A percentile compares a stretch with the other conserved stretches of the same genome.
Evolutionary conservation across 2,113 vertebrate species (phyloP).

Genomic region (Gopherus flavomarginatus): DNA sequence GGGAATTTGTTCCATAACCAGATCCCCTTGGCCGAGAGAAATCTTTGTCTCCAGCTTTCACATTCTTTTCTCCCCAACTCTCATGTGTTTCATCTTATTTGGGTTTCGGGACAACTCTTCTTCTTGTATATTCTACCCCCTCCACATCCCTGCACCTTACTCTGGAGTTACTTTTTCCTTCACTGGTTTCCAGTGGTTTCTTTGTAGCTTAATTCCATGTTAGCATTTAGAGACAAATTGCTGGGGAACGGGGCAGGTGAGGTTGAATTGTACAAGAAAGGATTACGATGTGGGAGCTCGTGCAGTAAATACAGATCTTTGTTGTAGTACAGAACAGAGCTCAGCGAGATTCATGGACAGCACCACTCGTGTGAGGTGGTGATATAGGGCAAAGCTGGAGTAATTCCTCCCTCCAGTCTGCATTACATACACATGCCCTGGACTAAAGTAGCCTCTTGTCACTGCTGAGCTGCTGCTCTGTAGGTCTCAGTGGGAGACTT

Average conservation of each 20-base stretch:
- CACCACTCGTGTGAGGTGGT: not conserved
- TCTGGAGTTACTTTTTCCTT: not conserved
- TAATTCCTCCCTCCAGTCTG: not conserved
- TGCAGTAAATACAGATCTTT: not conserved
- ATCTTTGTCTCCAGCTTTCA: not conserved
- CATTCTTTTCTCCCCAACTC: not conserved
- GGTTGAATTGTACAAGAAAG: not conserved
- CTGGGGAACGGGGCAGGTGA: not conserved
- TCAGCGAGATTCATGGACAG: not conserved
- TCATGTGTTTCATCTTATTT: not conserved
- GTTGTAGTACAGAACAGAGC: not conserved
- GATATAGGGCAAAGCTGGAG: not conserved
- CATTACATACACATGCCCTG: not conserved
- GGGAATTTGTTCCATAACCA: not conserved
- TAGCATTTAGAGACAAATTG: not conserved
- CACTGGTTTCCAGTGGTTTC: not conserved
- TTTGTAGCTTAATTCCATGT: not conserved
- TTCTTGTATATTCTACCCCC: not conserved
- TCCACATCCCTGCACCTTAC: accelerated
- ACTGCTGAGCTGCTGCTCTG: not conserved
- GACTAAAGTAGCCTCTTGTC: not conserved
- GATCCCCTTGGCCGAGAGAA: not conserved
- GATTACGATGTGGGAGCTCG: not conserved
- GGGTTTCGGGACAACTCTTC: not conserved
- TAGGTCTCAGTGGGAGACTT: not conserved